Percentiles rank a stretch among this genome's conserved stretches.
phyloP scores from a whole-genome alignment of 2,113 vertebrate species.

The Alouatta palliata region DNA sequence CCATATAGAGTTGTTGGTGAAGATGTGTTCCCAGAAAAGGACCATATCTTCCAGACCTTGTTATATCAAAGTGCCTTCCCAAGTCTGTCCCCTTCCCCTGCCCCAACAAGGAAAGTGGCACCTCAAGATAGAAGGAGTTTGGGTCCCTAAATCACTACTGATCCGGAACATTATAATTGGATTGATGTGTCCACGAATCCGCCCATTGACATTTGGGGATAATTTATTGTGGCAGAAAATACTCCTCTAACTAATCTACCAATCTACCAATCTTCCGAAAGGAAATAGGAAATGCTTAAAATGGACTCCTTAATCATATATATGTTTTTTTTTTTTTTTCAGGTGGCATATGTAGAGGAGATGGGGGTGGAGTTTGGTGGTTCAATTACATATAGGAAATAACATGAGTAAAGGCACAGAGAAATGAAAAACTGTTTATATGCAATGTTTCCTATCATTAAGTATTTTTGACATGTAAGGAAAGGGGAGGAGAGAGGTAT shows the following conservation, averaged over 20 bases:
- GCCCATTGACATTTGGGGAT: background rate
- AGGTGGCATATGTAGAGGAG: background rate
- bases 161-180: background rate
- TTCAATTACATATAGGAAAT: background rate
- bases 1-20: background rate
- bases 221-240: background rate
- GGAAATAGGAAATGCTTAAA: background rate
- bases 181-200: background rate
- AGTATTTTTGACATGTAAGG: background rate
- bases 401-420: background rate
- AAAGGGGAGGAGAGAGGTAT: background rate
- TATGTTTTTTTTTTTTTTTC: background rate
- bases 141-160: background rate
- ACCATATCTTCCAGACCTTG: background rate
- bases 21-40: background rate
- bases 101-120: rapidly evolving
- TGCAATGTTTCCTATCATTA: background rate
- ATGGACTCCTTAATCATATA: background rate
- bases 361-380: background rate
- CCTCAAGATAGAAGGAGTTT: background rate
- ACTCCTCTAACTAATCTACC: background rate
- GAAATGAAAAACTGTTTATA: background rate
- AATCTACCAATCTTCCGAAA: background rate
- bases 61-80: background rate
- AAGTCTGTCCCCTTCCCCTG: background rate